These are phyloP conservation scores for Vanessa tameamea DNA, from an alignment of 1,140 invertebrate genomes.

Conservation along the genomic window DNA sequence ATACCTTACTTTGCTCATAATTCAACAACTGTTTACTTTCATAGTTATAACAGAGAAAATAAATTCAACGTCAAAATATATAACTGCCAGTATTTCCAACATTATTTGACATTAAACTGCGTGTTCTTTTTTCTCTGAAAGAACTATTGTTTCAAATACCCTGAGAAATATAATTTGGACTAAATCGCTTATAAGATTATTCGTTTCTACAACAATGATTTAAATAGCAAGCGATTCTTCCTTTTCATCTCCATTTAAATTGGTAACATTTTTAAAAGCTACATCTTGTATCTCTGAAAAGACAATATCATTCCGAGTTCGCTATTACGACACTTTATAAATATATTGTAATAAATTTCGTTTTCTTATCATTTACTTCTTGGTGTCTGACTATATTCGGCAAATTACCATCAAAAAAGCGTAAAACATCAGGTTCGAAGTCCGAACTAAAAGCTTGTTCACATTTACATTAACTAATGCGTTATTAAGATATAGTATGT, in stretches of 20 bases:
- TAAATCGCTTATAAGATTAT: neutral
- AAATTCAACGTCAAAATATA: too few relatives aligned
- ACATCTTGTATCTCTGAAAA: conserved; percentile 1
- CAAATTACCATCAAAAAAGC: conserved; percentile 23
- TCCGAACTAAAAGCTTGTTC: conserved; percentile 43
- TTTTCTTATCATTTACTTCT: conserved; percentile 2
- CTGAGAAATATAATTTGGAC: neutral
- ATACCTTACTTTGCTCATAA: too few relatives aligned
- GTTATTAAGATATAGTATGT: conserved; percentile 47
- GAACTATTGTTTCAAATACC: neutral
- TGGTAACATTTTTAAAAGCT: neutral
- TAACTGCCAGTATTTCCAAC: too few relatives aligned
- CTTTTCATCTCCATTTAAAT: neutral
- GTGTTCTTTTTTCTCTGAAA: too few relatives aligned
- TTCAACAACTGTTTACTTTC: too few relatives aligned
- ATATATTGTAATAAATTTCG: conserved; percentile 9
- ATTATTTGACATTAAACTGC: too few relatives aligned
- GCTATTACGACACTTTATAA: neutral
- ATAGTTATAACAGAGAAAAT: too few relatives aligned
- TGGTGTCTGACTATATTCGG: conserved; percentile 17
- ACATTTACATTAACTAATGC: conserved; percentile 52
- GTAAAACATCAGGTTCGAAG: conserved; percentile 2
- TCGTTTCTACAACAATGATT: conserved; percentile 5
- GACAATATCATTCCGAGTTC: neutral
- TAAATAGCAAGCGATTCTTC: neutral